Percentiles rank a stretch among this genome's conserved stretches.
phyloP scores from a whole-genome alignment of 1,140 invertebrate genomes.

The Conopomorpha cramerella region DNA sequence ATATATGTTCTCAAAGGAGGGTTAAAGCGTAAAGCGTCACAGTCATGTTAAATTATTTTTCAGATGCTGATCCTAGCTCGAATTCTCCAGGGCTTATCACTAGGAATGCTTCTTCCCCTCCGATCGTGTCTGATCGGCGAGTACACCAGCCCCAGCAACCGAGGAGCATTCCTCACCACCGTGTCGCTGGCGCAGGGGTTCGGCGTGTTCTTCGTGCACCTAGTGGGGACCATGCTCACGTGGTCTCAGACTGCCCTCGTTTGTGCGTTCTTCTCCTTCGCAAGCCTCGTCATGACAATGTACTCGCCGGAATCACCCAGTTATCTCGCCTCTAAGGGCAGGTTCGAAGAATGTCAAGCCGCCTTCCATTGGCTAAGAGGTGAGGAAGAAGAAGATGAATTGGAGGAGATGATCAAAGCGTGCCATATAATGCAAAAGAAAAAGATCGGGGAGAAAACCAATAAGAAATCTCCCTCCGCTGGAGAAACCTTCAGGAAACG shows the following conservation, averaged over 20 bases:
- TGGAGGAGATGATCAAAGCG: background rate
- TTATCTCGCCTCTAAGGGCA: constrained; percentile 56
- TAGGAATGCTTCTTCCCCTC: constrained; percentile 13
- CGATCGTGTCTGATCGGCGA: constrained; percentile 14
- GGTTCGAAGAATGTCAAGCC: constrained; percentile 20
- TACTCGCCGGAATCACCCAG: constrained; percentile 67
- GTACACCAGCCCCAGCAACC: constrained; percentile 34
- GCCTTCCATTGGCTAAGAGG: constrained; percentile 32
- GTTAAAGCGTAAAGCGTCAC: background rate
- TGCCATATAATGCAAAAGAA: background rate
- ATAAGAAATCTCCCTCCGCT: background rate
- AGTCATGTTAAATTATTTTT: background rate
- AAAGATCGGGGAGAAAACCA: background rate
- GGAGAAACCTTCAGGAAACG: background rate
- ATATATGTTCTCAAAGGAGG: background rate
- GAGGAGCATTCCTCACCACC: constrained; percentile 48
- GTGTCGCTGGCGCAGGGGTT: constrained; percentile 35
- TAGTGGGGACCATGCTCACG: constrained; percentile 47
- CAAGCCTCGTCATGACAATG: constrained; percentile 23
- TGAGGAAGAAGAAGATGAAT: constrained; percentile 7
- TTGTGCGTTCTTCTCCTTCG: constrained; percentile 26
- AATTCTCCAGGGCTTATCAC: constrained; percentile 12
- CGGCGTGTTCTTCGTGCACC: constrained; percentile 50
- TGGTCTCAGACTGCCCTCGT: constrained; percentile 51
- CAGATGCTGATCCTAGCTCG: constrained; percentile 10